Base-by-base conservation (phyloP, 92 coral and sea anemone species). In the Actinostola sp. region DNA sequence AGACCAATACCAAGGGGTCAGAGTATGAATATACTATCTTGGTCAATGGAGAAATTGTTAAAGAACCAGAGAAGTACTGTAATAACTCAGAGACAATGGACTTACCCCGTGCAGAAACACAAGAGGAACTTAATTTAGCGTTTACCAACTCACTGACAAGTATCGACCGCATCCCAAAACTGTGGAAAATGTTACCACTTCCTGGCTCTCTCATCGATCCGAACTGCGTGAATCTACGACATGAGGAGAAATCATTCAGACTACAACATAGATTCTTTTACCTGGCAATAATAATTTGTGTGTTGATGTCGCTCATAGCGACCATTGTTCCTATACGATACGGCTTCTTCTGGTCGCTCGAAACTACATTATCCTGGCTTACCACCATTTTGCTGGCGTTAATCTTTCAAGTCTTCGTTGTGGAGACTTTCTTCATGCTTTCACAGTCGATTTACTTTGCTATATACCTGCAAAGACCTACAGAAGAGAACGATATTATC, bases 121-220 rank as follows among this genome's bases (percentile, higher is more conserved):
- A 28, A 55, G n/a, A 19, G 1, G 31, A 55, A 26, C 26, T 14
- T n/a, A 71, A 71, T 43, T 71, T 71, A 19, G 43, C 28, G 25
- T 58, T 38, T 41, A 55, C 55, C 32, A 71, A 57, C 56, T 51
- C 75, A 12, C 32, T 64, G 29, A 82, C 72, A 0, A 86, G 66
- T 42, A 76, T 63, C 21, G 92, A 83, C 49, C 59, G 67, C 11
- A 65, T 70, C 34, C 84, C 92, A 52, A 67, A 70, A 52, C 69
- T 87, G 19, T 87, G 92, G 92, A 82, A 68, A 21, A 67, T 61
- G 59, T 63, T 87, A 61, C 92, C 92, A 17, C 56, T 77, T 15
- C 92, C 92, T 31, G 67, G 70, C 16, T 63, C 71, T 12, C 78
- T 82, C 3, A 41, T 87, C 36, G 85, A 78, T 20, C 78, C 75